These are phyloP conservation scores for Baccha elongata DNA, from an alignment of 2,888 invertebrate species.

Conservation along the genomic window DNA sequence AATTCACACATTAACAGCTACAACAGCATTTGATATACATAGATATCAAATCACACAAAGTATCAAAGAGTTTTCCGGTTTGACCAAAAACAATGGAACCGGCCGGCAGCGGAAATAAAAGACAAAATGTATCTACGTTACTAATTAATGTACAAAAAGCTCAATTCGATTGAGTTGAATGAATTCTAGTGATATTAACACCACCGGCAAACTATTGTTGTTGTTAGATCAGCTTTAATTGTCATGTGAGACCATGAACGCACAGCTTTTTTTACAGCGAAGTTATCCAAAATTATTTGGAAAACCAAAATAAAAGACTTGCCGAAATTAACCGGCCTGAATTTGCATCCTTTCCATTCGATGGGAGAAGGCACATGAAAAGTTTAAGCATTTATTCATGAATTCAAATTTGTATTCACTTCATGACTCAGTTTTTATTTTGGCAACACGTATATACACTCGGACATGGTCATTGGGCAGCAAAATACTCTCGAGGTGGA, in stretches of 20 bases:
- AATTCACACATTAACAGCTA: slow-evolving; percentile 2
- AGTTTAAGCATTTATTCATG: neutral
- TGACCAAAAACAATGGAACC: slow-evolving; percentile 47
- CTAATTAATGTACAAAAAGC: slow-evolving; percentile 41
- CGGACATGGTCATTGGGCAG: slow-evolving; percentile 9
- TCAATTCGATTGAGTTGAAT: neutral
- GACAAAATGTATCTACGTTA: neutral
- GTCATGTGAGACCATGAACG: slow-evolving; percentile 38
- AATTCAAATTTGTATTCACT: slow-evolving; percentile 58
- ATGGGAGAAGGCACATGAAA: neutral
- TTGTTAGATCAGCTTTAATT: slow-evolving; percentile 22
- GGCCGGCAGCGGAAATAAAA: neutral
- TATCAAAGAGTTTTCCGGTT: slow-evolving; percentile 42
- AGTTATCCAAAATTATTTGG: slow-evolving; percentile 2
- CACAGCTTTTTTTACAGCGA: neutral
- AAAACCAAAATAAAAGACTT: slow-evolving; percentile 8
- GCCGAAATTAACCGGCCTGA: neutral
- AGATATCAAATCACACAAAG: too few relatives aligned
- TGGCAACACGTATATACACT: slow-evolving; percentile 40
- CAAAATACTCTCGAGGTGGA: neutral
- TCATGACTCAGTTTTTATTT: slow-evolving; percentile 37
- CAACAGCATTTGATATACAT: neutral
- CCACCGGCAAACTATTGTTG: neutral
- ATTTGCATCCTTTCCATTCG: slow-evolving; percentile 40
- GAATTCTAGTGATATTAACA: neutral